A percentile compares a stretch with the other conserved stretches of the same genome.
phyloP scores from a whole-genome alignment of 1,140 invertebrate genomes.

The Drosophila erecta region DNA sequence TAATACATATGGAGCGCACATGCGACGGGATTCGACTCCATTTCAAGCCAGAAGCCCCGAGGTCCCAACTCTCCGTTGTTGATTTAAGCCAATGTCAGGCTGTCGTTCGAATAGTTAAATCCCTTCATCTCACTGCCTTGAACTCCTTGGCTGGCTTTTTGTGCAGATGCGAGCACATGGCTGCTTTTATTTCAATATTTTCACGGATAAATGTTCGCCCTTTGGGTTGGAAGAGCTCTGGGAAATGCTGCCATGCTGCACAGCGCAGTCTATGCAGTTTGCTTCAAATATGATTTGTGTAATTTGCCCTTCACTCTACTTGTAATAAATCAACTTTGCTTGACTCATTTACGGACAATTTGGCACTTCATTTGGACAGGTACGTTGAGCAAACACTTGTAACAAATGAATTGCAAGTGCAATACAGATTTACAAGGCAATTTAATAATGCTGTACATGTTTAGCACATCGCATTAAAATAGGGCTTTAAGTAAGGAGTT shows the following conservation, averaged over 20 bases:
- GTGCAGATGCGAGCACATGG: constrained; percentile 1
- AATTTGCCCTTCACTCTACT: constrained; percentile 1
- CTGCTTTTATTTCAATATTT: constrained; percentile 41
- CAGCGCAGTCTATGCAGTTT: not conserved
- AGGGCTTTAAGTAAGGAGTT: too few relatives aligned
- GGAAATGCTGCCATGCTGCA: constrained; percentile 4
- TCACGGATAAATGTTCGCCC: constrained; percentile 26
- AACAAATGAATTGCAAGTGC: not conserved
- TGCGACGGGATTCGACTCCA: constrained; percentile 22
- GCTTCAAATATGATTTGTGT: not conserved
- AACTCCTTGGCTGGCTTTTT: constrained; percentile 8
- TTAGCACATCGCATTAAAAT: not conserved
- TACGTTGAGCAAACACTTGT: not conserved
- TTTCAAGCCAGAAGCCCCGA: constrained; percentile 8
- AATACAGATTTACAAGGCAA: not conserved
- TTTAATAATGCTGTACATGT: not conserved
- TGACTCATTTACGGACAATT: constrained; percentile 8
- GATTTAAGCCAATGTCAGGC: constrained; percentile 23
- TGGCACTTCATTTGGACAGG: not conserved
- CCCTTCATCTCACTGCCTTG: not conserved
- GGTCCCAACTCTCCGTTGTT: constrained; percentile 16
- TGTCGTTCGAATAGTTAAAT: constrained; percentile 7
- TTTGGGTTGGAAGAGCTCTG: not conserved
- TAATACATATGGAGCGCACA: constrained; percentile 25
- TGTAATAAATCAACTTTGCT: constrained; percentile 4